phyloP scores from a whole-genome alignment of 2,113 vertebrate species.

The Pelodiscus sinensis region DNA sequence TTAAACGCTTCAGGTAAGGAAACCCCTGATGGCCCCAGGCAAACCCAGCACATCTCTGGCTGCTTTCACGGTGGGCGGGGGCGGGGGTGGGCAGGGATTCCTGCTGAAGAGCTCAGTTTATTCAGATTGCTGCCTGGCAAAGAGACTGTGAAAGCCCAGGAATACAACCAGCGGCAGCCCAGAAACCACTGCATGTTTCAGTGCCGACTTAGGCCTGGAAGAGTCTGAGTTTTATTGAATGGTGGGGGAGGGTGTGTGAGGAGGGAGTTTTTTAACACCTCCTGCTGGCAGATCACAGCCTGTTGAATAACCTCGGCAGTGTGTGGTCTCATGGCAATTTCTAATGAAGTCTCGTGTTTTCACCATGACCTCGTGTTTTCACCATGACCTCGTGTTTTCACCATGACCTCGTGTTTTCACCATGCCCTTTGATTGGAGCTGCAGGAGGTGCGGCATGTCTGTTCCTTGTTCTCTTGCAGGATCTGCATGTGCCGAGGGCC shows the following conservation, averaged over 20 bases:
- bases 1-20: conserved; percentile 4
- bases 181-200: not conserved
- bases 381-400: not conserved
- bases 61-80: not conserved
- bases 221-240: not conserved
- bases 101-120: not conserved
- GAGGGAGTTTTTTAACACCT: not conserved
- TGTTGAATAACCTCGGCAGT: not conserved
- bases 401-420: not conserved
- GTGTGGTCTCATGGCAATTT: not conserved
- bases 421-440: not conserved
- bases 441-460: not conserved
- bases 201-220: not conserved
- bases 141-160: not conserved
- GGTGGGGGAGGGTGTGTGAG: not conserved
- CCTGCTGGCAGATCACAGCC: not conserved
- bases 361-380: not conserved
- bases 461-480: not conserved
- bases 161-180: not conserved
- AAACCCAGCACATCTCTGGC: no score
- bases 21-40: not conserved
- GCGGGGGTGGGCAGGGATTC: not conserved
- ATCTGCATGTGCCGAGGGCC: not conserved
- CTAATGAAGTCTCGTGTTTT: not conserved
- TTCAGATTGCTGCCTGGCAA: not conserved